These are phyloP conservation scores for Meriones psammophilus DNA, from an alignment of 2,797 vertebrate genomes.

Conservation along the genomic window DNA sequence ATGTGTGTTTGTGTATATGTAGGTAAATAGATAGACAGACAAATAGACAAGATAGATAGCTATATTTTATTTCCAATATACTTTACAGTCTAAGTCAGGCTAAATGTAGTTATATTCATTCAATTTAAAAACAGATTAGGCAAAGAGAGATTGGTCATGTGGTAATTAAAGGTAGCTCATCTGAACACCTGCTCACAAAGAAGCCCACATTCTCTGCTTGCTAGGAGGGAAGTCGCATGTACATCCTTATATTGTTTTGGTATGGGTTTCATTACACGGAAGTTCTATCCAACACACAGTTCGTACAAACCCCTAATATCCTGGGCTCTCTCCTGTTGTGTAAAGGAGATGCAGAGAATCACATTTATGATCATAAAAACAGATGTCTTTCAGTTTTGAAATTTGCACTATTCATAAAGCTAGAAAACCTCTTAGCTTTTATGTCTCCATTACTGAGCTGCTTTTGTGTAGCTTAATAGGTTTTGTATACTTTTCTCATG, in stretches of 20 bases:
- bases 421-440: not conserved
- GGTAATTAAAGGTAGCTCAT: not conserved
- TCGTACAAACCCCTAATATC: not conserved
- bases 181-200: not conserved
- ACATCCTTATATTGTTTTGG: not conserved
- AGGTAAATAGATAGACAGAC: not conserved
- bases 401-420: too few species aligned
- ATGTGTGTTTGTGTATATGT: not conserved
- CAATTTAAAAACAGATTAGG: not conserved
- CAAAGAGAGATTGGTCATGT: not conserved
- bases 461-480: not conserved
- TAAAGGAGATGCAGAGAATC: not conserved
- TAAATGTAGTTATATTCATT: not conserved
- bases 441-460: not conserved
- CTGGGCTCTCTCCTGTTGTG: not conserved
- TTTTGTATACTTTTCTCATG: not conserved
- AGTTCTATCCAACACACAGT: not conserved
- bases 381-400: not conserved
- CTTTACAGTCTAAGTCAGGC: not conserved
- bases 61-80: constrained; percentile 8
- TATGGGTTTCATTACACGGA: not conserved
- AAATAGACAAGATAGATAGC: not conserved
- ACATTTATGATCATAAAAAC: not conserved
- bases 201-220: not conserved
- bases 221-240: not conserved